Percentiles rank a stretch among this genome's conserved stretches.
Conservation (phyloP, 2,797 vertebrate species). For the Choloepus didactylus region DNA sequence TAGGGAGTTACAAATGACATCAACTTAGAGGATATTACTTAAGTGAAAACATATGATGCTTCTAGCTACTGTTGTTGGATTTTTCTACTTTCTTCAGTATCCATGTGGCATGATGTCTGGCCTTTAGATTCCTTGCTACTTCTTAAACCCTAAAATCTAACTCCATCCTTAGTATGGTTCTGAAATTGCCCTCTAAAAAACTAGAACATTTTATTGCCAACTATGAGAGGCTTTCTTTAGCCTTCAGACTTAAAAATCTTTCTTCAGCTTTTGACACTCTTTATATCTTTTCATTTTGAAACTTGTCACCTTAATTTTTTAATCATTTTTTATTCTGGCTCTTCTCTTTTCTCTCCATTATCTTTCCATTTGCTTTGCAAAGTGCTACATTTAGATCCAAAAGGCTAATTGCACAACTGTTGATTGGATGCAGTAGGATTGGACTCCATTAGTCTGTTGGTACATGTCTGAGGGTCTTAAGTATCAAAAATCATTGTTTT, state of each 20-base stretch:
- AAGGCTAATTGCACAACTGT: background rate
- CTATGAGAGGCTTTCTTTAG: slow-evolving; percentile 25
- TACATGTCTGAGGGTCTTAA: background rate
- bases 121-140: background rate
- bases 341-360: background rate
- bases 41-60: background rate
- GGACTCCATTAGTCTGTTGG: background rate
- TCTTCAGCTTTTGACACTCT: background rate
- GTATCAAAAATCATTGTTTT: background rate
- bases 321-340: background rate
- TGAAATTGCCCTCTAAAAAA: background rate
- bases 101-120: background rate
- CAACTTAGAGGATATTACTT: background rate
- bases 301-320: background rate
- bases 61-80: background rate
- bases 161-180: background rate
- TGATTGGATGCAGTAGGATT: background rate
- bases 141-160: background rate
- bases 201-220: background rate
- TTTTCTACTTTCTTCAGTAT: background rate
- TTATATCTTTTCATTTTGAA: slow-evolving; percentile 44
- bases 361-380: background rate
- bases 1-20: slow-evolving; percentile 21
- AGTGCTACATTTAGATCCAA: background rate
- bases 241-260: background rate